Evolutionary conservation across 2,797 vertebrate species (phyloP), one percentile per base, ranked within the genome.

Genomic region (Aselliscus stoliczkanus): DNA sequence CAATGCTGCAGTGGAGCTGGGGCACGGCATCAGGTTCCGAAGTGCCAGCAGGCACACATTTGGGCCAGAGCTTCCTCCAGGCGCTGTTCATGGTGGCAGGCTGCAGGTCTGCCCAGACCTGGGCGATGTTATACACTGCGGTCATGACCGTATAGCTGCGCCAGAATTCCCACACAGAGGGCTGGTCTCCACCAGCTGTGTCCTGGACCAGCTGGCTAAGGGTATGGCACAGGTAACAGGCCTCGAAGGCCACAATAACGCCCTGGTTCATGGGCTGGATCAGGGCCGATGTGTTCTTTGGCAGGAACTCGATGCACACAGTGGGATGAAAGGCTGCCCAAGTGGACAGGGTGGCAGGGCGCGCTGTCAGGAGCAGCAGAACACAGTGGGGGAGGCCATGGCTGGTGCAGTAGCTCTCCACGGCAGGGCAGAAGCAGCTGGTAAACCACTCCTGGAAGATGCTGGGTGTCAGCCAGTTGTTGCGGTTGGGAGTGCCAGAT

Each of bases 381-480:
- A 73, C 65, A 0, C 54, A 85, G 62, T 93, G 69, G 0, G 88
- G 96, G 39, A 98, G 93, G 23, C 82, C 47, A 0, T 95, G 95
- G 34, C 85, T 58, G 13, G 64, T 10, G 27, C 92, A 94, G 70
- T 97, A 96, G 34, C 85, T 93, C 65, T 91, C 89, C 2, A 97
- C 72, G 0, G 86, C 79, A 0, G 92, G 94, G 58, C 93, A 92
- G 95, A 96, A 95, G 76, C 82, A 92, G 72, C 90, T 20, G 11
- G 79, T 88, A 18, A 98, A 86, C 95, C 96, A 98, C 60, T 98
- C 97, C 52, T 95, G 76, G 64, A 98, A 98, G 52, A 97, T 87
- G 50, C 73, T 75, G 15, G 90, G 76, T 4, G 93, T 97, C 37
- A 97, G 69, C 90, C 97, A 98, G 9, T 96, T 96, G 0, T 92